Percentiles rank a stretch among this genome's conserved stretches.
These are phyloP conservation scores for Halcyon smyrnensis DNA, from an alignment of 2,797 vertebrate species.

Conservation along the genomic window DNA sequence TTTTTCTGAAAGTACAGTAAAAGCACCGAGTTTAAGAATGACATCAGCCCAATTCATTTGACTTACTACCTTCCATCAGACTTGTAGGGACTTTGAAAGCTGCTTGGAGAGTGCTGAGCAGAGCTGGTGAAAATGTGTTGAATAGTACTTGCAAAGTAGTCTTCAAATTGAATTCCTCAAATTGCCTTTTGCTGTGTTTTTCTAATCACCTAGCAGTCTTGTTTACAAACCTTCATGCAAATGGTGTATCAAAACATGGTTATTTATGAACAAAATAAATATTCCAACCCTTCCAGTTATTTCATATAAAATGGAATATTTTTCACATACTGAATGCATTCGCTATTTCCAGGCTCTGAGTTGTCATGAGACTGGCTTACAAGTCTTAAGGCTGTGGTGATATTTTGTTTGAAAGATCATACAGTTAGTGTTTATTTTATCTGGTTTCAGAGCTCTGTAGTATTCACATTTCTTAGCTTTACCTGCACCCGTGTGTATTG, in stretches of 20 bases:
- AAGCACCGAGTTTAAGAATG: background rate
- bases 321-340: background rate
- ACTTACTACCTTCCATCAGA: background rate
- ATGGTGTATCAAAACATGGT: background rate
- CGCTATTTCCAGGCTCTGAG: background rate
- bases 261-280: conserved; percentile 55
- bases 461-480: background rate
- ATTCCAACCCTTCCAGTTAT: background rate
- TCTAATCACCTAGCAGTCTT: conserved; percentile 36
- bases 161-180: conserved; percentile 38
- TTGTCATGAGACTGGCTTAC: background rate
- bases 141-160: conserved; percentile 49
- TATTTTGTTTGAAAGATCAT: conserved; percentile 15
- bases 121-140: background rate
- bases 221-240: conserved; percentile 45
- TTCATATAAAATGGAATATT: background rate
- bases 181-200: conserved; percentile 28
- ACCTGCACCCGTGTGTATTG: background rate
- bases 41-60: background rate
- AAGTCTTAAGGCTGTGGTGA: background rate
- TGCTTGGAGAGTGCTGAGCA: background rate
- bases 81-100: background rate
- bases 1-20: background rate
- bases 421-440: background rate
- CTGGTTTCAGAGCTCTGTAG: background rate